Evolutionary conservation across 2,113 vertebrate species (phyloP).

Genomic region (Todiramphus saurophagus): DNA sequence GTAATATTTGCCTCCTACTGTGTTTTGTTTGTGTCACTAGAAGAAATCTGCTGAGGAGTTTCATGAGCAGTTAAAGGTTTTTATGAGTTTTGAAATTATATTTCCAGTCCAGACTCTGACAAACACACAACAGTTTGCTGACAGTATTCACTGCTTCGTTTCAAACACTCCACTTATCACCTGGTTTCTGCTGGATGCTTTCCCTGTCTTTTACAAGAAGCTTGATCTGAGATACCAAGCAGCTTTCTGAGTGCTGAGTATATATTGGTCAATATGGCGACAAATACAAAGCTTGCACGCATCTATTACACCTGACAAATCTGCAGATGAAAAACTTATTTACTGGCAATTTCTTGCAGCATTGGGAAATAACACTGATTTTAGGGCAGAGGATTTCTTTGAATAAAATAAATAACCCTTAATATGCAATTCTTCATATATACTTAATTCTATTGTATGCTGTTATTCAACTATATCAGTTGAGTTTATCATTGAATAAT

Average conservation of each 20-base stretch:
- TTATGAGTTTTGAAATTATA: not conserved
- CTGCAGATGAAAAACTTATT: not conserved
- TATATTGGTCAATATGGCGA: not conserved
- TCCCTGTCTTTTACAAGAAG: not conserved
- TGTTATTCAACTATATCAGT: not conserved
- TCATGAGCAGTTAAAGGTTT: not conserved
- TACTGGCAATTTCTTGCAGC: not conserved
- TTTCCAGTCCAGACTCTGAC: not conserved
- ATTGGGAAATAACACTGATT: not conserved
- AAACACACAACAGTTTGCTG: not conserved
- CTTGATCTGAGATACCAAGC: not conserved
- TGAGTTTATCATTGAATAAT: not conserved
- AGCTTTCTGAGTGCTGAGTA: not conserved
- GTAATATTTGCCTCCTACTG: not conserved
- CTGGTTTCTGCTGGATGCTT: not conserved
- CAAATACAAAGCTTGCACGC: not conserved
- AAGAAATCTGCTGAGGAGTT: not conserved
- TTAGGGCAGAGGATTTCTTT: not conserved
- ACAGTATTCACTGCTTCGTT: not conserved
- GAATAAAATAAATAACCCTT: not conserved
- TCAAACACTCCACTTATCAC: not conserved
- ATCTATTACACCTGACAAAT: not conserved
- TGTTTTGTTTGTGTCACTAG: not conserved
- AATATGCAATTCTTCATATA: not conserved
- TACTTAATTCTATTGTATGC: not conserved